Percentiles rank a stretch among this genome's conserved stretches.
These are phyloP conservation scores for Psittacula cyanocephala DNA, from an alignment of 2,113 vertebrate species.

Conservation along the genomic window DNA sequence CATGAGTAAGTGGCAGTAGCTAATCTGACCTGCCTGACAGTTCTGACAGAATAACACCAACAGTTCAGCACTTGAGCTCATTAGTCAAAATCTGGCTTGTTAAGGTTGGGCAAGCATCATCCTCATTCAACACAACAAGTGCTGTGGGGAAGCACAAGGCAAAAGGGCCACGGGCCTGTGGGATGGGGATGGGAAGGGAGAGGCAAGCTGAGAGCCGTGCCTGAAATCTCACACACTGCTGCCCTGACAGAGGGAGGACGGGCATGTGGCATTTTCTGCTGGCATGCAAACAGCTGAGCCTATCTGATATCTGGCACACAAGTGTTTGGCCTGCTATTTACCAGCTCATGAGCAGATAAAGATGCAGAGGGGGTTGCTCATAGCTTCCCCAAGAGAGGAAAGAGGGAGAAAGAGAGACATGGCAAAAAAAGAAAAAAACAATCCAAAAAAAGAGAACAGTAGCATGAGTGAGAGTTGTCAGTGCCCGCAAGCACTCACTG, in stretches of 20 bases:
- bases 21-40: slow-evolving; percentile 10
- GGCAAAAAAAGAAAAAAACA: not conserved
- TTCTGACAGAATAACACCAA: not conserved
- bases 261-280: slow-evolving; percentile 55
- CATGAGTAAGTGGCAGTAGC: not conserved
- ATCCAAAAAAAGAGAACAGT: not conserved
- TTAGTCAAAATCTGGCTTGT: slow-evolving; percentile 28
- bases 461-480: slow-evolving; percentile 23
- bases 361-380: slow-evolving; percentile 11
- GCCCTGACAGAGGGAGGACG: not conserved
- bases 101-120: slow-evolving; percentile 22
- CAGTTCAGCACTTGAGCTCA: not conserved
- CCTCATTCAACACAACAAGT: not conserved
- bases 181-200: not conserved
- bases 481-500: slow-evolving; percentile 37
- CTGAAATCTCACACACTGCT: slow-evolving; percentile 12
- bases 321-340: slow-evolving; percentile 40
- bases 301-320: slow-evolving; percentile 60
- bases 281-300: slow-evolving; percentile 64
- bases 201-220: not conserved
- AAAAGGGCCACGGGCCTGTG: not conserved
- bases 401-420: not conserved
- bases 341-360: slow-evolving; percentile 16
- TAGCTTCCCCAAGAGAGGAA: not conserved
- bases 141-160: not conserved